Percentiles rank a stretch among this genome's conserved stretches.
Conservation (phyloP, 2,797 vertebrate species). For the Chaenodraco wilsoni region DNA sequence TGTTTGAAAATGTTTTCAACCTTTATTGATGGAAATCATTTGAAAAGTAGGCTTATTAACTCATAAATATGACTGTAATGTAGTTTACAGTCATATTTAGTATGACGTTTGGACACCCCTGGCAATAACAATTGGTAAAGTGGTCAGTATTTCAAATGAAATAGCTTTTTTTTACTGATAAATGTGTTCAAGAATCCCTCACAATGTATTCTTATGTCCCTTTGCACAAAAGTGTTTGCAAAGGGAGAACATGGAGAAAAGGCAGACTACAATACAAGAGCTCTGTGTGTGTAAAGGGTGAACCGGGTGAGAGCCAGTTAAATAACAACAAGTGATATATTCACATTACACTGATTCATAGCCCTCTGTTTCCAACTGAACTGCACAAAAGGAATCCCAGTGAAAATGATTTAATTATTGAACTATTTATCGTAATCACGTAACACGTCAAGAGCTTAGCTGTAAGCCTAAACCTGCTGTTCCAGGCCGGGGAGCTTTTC, state of each 20-base stretch:
- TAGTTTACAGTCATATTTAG: no score
- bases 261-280: no score
- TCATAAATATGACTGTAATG: no score
- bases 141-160: neutral
- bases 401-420: slow-evolving; percentile 59
- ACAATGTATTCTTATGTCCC: neutral
- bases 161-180: no score
- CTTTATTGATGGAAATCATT: no score
- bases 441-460: slow-evolving; percentile 41
- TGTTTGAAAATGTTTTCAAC: no score
- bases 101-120: no score
- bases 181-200: neutral
- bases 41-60: no score
- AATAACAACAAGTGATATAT: slow-evolving; percentile 50
- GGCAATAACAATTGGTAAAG: neutral
- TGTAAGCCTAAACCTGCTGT: slow-evolving; percentile 44
- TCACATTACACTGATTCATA: slow-evolving; percentile 57
- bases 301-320: slow-evolving; percentile 7
- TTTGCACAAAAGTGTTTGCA: neutral
- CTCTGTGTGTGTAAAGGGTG: no score
- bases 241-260: neutral
- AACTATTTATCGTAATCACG: slow-evolving; percentile 48
- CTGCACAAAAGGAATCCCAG: slow-evolving; percentile 33
- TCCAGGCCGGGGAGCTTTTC: slow-evolving; percentile 38
- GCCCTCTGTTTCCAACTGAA: slow-evolving; percentile 41